phyloP scores from a whole-genome alignment of 2,888 invertebrate genomes.

The Callimorpha dominula region DNA sequence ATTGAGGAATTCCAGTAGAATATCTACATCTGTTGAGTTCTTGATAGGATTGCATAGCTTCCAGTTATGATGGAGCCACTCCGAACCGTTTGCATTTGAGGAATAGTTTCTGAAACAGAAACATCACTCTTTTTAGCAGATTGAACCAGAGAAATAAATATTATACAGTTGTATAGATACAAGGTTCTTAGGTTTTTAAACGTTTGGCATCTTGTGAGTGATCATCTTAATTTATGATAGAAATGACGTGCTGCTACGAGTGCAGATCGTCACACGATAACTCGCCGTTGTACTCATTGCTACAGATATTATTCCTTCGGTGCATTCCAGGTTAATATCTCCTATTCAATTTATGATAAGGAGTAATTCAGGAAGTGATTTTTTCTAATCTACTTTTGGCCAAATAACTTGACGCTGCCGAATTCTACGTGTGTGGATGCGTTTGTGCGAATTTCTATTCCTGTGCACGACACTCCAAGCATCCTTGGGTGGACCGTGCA shows the following conservation, averaged over 20 bases:
- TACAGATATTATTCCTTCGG: too few relatives aligned
- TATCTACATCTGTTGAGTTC: slow-evolving; percentile 69
- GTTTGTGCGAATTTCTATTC: too few relatives aligned
- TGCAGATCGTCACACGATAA: not conserved
- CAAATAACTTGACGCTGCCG: too few relatives aligned
- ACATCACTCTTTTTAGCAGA: not conserved
- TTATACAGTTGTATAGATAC: not conserved
- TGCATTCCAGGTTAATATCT: too few relatives aligned
- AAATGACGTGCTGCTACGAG: not conserved
- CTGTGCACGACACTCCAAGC: too few relatives aligned
- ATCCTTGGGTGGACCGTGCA: too few relatives aligned
- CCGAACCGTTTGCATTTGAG: slow-evolving; percentile 88
- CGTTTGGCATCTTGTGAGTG: not conserved
- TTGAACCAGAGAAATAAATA: not conserved
- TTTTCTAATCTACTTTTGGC: too few relatives aligned
- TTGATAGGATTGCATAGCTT: slow-evolving; percentile 91
- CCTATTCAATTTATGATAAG: too few relatives aligned
- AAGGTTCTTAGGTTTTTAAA: not conserved
- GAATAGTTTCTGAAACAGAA: slow-evolving; percentile 76
- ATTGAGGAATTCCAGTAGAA: slow-evolving; percentile 90
- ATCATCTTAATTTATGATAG: not conserved
- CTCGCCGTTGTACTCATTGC: too few relatives aligned
- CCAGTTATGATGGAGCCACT: slow-evolving; percentile 90
- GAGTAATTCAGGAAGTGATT: too few relatives aligned
- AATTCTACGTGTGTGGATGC: too few relatives aligned